Conservation (phyloP, 2,113 vertebrate species). For the Murina feae region DNA sequence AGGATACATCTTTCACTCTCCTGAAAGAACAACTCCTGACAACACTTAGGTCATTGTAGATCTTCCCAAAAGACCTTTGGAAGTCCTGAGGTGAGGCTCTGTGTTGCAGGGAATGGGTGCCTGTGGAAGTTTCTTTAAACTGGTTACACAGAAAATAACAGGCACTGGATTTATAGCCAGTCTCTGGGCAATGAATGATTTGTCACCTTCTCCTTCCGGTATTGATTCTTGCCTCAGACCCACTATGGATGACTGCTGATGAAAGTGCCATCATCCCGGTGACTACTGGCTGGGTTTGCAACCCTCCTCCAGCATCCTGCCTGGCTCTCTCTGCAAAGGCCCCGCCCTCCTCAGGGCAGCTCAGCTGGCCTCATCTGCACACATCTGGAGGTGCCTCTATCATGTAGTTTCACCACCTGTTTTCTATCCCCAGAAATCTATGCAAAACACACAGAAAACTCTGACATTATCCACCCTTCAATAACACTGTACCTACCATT, state of each 20-base stretch:
- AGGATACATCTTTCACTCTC: constrained; percentile 51
- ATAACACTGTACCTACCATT: background rate
- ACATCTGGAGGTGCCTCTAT: background rate
- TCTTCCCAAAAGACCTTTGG: constrained; percentile 49
- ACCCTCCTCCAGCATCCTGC: background rate
- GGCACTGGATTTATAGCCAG: background rate
- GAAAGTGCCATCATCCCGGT: rapidly evolving
- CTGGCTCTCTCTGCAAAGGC: background rate
- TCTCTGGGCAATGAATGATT: background rate
- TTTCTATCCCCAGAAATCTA: background rate
- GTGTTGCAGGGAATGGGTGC: background rate
- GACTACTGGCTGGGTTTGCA: background rate
- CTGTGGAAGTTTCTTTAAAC: constrained; percentile 43
- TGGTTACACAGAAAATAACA: constrained; percentile 27
- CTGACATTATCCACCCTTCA: too few species aligned
- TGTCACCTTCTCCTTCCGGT: constrained; percentile 2
- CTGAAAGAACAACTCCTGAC: constrained; percentile 57
- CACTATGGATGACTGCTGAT: background rate
- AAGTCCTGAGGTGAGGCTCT: constrained; percentile 41
- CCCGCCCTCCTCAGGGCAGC: background rate
- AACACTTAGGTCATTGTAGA: constrained; percentile 30
- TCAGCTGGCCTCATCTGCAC: background rate
- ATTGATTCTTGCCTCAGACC: constrained; percentile 8
- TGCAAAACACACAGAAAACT: background rate
- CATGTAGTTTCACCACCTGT: background rate